Percentiles rank a stretch among this genome's conserved stretches.
Conservation (phyloP, 2,797 vertebrate species). For the Lepilemur septentrionalis region DNA sequence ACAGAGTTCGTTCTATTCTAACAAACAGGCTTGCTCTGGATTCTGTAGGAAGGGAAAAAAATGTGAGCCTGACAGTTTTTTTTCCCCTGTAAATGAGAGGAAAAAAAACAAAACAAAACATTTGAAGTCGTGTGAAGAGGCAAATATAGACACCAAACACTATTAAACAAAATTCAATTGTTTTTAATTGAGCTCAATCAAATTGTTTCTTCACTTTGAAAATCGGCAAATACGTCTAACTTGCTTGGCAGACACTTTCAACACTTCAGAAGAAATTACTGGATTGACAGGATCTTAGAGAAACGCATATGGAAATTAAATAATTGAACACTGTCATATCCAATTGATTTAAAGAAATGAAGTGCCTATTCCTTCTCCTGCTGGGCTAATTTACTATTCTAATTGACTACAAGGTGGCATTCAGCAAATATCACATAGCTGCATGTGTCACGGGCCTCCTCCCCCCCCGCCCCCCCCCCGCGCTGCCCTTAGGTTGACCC, state of each 20-base stretch:
- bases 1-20: background rate
- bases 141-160: background rate
- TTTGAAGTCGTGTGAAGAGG: background rate
- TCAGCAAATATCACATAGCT: constrained; percentile 41
- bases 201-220: constrained; percentile 35
- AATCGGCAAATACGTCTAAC: background rate
- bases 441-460: background rate
- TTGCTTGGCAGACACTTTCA: background rate
- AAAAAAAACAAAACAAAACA: background rate
- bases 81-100: background rate
- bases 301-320: background rate
- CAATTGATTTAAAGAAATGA: constrained; percentile 38
- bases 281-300: constrained; percentile 25
- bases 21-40: background rate
- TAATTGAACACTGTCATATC: background rate
- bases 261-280: constrained; percentile 17
- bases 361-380: background rate
- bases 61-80: background rate
- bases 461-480: background rate
- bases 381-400: constrained; percentile 8
- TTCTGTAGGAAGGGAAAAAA: background rate
- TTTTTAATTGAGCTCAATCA: constrained; percentile 44
- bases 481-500: constrained; percentile 63
- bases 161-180: constrained; percentile 27
- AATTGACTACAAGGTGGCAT: background rate